phyloP scores from a whole-genome alignment of 2,888 invertebrate species.

The Scrobipalpa costella region DNA sequence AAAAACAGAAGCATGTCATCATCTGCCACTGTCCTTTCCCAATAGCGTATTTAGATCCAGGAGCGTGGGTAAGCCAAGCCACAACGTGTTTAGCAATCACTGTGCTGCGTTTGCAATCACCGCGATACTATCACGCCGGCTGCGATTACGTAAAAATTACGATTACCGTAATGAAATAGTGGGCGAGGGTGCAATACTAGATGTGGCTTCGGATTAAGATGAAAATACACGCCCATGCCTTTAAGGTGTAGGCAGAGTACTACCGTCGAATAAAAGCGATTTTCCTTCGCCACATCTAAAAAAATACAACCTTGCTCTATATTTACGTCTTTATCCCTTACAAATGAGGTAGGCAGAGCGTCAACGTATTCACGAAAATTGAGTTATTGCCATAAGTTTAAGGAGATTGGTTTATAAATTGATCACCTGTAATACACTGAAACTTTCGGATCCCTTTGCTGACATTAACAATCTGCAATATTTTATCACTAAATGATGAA shows the following conservation, averaged over 20 bases:
- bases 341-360: too few relatives aligned
- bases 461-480: too few relatives aligned
- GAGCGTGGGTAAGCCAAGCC: conserved; percentile 61
- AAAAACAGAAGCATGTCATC: neutral
- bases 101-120: conserved; percentile 60
- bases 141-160: conserved; percentile 78
- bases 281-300: too few relatives aligned
- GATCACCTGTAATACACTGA: too few relatives aligned
- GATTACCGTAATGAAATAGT: conserved; percentile 78
- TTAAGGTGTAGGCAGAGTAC: neutral
- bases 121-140: conserved; percentile 62
- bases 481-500: too few relatives aligned
- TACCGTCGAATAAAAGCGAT: too few relatives aligned
- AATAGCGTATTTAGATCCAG: conserved; percentile 24
- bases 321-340: too few relatives aligned
- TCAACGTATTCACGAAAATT: too few relatives aligned
- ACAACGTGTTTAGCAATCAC: conserved; percentile 61
- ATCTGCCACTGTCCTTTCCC: conserved; percentile 5
- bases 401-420: too few relatives aligned
- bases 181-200: conserved; percentile 38
- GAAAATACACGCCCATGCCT: neutral
- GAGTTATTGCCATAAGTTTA: too few relatives aligned
- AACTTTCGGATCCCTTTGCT: too few relatives aligned
- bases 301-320: too few relatives aligned
- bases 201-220: conserved; percentile 39